phyloP scores from a whole-genome alignment of 2,888 invertebrate species.

The Terebella lapidaria region DNA sequence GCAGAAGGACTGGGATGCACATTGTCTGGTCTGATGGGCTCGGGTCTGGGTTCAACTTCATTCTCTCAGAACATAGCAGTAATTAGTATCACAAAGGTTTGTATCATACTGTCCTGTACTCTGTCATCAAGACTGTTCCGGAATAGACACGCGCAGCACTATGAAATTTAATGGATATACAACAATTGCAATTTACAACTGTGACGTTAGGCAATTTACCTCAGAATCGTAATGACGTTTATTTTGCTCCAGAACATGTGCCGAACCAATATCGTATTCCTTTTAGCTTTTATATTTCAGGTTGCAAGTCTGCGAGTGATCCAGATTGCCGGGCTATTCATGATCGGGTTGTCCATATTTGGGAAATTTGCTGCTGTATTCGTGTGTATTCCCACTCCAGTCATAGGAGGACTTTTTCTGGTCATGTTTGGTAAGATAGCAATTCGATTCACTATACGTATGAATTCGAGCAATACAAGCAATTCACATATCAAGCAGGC shows the following conservation, averaged over 20 bases:
- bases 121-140: too few species aligned
- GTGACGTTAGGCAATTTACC: too few species aligned
- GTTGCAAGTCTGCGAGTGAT: not conserved
- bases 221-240: too few species aligned
- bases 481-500: too few species aligned
- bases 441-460: too few species aligned
- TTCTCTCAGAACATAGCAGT: not conserved
- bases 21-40: not conserved
- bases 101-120: not conserved
- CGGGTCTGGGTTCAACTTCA: not conserved
- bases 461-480: too few species aligned
- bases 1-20: not conserved
- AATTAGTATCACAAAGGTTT: not conserved
- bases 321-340: not conserved
- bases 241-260: too few species aligned
- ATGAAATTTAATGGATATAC: too few species aligned
- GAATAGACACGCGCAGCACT: too few species aligned
- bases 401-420: not conserved
- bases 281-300: not conserved
- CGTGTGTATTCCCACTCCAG: not conserved
- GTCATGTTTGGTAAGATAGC: not conserved
- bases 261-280: too few species aligned
- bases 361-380: slow-evolving; percentile 1
- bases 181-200: too few species aligned
- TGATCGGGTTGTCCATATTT: not conserved